Evolutionary conservation across 2,888 invertebrate genomes (phyloP).

Genomic region (Stenichneumon culpator): DNA sequence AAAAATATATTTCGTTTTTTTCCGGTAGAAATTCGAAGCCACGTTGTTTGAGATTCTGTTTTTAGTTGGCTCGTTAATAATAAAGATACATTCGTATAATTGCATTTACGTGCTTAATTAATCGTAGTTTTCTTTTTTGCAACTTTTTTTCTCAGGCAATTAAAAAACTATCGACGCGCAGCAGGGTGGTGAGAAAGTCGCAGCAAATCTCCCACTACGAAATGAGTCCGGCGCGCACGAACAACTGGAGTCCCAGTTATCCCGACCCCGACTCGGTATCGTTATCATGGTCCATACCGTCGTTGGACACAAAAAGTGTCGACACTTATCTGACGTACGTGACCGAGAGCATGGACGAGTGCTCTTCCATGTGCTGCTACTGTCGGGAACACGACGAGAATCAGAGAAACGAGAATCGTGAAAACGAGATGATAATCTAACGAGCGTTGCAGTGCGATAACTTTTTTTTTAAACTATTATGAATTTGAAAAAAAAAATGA

Average conservation of each 20-base stretch:
- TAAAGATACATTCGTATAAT: neutral
- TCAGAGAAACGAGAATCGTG: slow-evolving; percentile 82
- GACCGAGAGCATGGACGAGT: slow-evolving; percentile 77
- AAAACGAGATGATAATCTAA: slow-evolving; percentile 83
- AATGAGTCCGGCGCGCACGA: slow-evolving; percentile 45
- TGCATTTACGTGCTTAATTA: neutral
- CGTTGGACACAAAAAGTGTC: slow-evolving; percentile 81
- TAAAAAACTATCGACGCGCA: slow-evolving; percentile 81
- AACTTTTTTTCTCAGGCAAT: slow-evolving; percentile 76
- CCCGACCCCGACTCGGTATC: slow-evolving; percentile 79
- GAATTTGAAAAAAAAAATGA: slow-evolving; percentile 1
- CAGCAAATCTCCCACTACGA: slow-evolving; percentile 65
- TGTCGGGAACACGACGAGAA: slow-evolving; percentile 83
- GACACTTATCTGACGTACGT: slow-evolving; percentile 83
- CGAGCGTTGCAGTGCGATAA: slow-evolving; percentile 53
- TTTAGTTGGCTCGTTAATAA: too few relatives aligned
- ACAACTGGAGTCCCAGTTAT: slow-evolving; percentile 68
- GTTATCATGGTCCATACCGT: slow-evolving; percentile 79
- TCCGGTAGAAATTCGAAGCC: too few relatives aligned
- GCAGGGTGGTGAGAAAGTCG: slow-evolving; percentile 76
- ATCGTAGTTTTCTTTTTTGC: slow-evolving; percentile 24
- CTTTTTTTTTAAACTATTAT: slow-evolving; percentile 19
- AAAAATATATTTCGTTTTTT: too few relatives aligned
- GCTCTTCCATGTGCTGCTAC: slow-evolving; percentile 78
- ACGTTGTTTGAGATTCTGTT: too few relatives aligned